These are phyloP conservation scores for Morone chrysops DNA, from an alignment of 2,113 vertebrate genomes.

Conservation along the genomic window DNA sequence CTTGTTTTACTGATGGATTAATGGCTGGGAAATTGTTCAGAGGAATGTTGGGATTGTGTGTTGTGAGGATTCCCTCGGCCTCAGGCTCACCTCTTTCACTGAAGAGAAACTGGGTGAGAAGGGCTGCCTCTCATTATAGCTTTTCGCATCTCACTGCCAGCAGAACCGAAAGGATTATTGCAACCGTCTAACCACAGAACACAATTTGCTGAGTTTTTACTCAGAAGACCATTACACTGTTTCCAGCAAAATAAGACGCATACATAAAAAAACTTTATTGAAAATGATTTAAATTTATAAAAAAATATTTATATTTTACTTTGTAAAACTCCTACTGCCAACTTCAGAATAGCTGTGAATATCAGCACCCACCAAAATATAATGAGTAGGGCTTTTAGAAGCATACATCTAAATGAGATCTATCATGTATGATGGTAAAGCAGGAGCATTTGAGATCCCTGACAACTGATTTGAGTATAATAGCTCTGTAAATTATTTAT, in stretches of 20 bases:
- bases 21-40: slow-evolving; percentile 40
- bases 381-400: background rate
- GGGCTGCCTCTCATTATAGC: slow-evolving; percentile 45
- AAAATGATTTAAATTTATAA: no score
- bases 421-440: slow-evolving; percentile 10
- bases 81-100: slow-evolving; percentile 58
- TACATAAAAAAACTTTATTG: background rate
- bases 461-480: slow-evolving; percentile 29
- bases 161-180: slow-evolving; percentile 36
- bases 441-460: slow-evolving; percentile 1
- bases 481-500: slow-evolving; percentile 51
- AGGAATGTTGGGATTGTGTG: slow-evolving; percentile 39
- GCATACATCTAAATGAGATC: background rate
- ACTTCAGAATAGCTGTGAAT: slow-evolving; percentile 5
- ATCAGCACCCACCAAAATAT: background rate
- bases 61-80: slow-evolving; percentile 66
- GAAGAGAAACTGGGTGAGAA: slow-evolving; percentile 17
- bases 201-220: slow-evolving; percentile 2
- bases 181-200: slow-evolving; percentile 2
- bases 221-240: background rate
- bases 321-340: background rate
- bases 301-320: background rate
- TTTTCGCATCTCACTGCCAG: slow-evolving; percentile 17
- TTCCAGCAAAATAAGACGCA: background rate
- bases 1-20: slow-evolving; percentile 44